Base-by-base conservation (phyloP, 2,797 vertebrate genomes). In the Falco berigora region DNA sequence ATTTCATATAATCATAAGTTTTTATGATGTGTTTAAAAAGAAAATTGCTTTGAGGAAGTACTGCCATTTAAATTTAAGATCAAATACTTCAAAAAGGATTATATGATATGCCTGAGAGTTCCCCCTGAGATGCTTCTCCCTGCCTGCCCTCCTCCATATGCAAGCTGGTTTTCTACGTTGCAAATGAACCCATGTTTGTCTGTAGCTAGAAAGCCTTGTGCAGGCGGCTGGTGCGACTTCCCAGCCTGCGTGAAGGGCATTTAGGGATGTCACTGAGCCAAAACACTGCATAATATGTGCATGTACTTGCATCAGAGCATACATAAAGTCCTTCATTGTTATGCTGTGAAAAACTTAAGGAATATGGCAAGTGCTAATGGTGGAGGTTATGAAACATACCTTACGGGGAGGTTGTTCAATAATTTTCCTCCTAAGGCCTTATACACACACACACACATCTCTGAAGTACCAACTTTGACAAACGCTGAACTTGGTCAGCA, bases 11-110 rank as follows among this genome's bases (percentile, higher is more conserved):
- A 68, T 84, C 82, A 9, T 81, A 66, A 78, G 66, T 23, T 63
- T 96, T 96, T 92, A 88, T 53, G 55, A 66, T 69, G 25, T 78
- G 36, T 76, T 94, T 96, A 92, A 91, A 96, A 95, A 88, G 86
- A 84, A 94, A 93, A 92, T 67, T 73, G 50, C 94, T 88, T 47
- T 63, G 46, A 94, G 87, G 91, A 95, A 92, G 81, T 47, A 62
- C 82, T 89, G 66, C 82, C 79, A 49, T 88, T 96, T 91, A 86
- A 86, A 95, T 92, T 87, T 90, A 74, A 94, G 85, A 90, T 88
- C 85, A 88, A 58, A 47, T 83, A 86, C 89, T 95, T 91, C 82
- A 86, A 10, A 94, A 91, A 90, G 87, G 82, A 69, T 95, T 86
- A 50, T 88, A 28, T 44, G 23, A 36, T 72, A 9, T 30, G 83